These are phyloP conservation scores for Bombyx huttoni DNA, from an alignment of 2,888 invertebrate species.

Conservation along the genomic window DNA sequence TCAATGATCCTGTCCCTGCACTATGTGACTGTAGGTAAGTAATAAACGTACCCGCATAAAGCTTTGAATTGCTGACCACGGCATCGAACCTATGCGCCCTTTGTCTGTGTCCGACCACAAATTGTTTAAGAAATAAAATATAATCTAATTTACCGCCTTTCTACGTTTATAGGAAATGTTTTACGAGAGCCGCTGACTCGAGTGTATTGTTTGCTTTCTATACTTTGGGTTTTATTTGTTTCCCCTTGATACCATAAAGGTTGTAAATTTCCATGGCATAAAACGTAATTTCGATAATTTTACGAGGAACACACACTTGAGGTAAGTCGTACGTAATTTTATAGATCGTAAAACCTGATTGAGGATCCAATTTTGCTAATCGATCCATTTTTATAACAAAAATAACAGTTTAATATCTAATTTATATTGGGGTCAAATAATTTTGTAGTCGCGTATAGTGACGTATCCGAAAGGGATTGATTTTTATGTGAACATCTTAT, in stretches of 20 bases:
- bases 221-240: slow-evolving; percentile 42
- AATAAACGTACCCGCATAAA: slow-evolving; percentile 69
- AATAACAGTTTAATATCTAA: not conserved
- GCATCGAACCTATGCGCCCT: slow-evolving; percentile 60
- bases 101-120: slow-evolving; percentile 62
- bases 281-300: not conserved
- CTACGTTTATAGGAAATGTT: slow-evolving; percentile 61
- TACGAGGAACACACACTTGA: not conserved
- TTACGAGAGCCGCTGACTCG: slow-evolving; percentile 52
- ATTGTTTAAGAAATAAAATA: slow-evolving; percentile 71
- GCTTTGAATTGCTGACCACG: slow-evolving; percentile 69
- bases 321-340: slow-evolving; percentile 5
- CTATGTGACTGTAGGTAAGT: slow-evolving; percentile 45
- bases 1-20: slow-evolving; percentile 15
- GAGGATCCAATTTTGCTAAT: slow-evolving; percentile 4
- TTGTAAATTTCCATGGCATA: slow-evolving; percentile 14
- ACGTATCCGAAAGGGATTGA: too few species aligned
- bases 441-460: not conserved
- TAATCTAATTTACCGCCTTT: slow-evolving; percentile 68
- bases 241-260: slow-evolving; percentile 31
- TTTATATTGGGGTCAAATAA: not conserved
- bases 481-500: too few species aligned
- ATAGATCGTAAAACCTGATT: slow-evolving; percentile 15
- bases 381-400: not conserved
- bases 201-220: slow-evolving; percentile 52